Evolutionary conservation across 2,113 vertebrate genomes (phyloP).

Genomic region (Campylomormyrus numenius): DNA sequence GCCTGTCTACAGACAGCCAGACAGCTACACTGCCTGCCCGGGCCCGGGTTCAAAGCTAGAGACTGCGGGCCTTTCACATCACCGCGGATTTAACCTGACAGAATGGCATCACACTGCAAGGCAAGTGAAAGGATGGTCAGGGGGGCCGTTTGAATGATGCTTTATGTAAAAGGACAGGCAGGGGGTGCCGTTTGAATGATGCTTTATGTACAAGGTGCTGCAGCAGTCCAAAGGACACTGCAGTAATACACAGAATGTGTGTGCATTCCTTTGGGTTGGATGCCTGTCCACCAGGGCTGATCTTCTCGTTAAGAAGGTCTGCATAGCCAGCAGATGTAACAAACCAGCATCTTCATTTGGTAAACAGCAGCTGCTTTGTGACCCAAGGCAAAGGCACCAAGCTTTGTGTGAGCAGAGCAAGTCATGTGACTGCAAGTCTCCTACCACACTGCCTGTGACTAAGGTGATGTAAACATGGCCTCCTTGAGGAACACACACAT

Average conservation of each 20-base stretch:
- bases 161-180: not conserved
- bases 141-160: not conserved
- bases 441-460: not conserved
- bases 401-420: not conserved
- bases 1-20: not conserved
- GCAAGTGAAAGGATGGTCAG: not conserved
- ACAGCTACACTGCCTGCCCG: not conserved
- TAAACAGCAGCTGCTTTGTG: not conserved
- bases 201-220: not conserved
- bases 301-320: not conserved
- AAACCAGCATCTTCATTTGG: not conserved
- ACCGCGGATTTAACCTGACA: conserved; percentile 19
- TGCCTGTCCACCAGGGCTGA: not conserved
- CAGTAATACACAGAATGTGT: not conserved
- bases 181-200: not conserved
- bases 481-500: conserved; percentile 17
- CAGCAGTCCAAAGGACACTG: not conserved
- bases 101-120: conserved; percentile 10
- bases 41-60: not conserved
- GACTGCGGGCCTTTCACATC: not conserved
- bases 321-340: not conserved
- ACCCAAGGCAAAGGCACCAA: not conserved
- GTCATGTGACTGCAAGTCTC: not conserved
- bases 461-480: not conserved
- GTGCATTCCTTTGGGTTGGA: not conserved